Percentiles rank a stretch among this genome's conserved stretches.
Conservation (phyloP, 2,797 vertebrate species). For the Perodicticus potto region DNA sequence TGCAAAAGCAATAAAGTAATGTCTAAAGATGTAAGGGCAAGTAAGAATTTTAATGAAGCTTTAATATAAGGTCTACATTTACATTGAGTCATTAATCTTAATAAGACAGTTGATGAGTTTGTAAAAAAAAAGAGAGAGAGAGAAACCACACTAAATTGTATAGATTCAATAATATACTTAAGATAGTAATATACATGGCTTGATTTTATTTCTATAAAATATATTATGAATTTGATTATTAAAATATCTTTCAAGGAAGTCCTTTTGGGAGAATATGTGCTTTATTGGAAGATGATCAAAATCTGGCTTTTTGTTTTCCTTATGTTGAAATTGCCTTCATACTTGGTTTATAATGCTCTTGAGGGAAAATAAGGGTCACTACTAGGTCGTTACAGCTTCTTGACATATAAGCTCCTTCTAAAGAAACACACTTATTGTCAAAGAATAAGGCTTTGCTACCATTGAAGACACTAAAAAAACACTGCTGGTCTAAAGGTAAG, state of each 20-base stretch:
- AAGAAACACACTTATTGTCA: conserved; percentile 12
- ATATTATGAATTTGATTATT: not conserved
- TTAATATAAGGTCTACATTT: conserved; percentile 42
- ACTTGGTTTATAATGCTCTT: not conserved
- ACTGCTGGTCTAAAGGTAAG: not conserved
- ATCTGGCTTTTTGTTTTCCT: conserved; percentile 1
- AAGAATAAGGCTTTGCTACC: conserved; percentile 30
- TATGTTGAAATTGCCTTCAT: not conserved
- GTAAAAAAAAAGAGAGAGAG: not conserved
- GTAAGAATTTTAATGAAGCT: conserved; percentile 62
- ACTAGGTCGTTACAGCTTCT: not conserved
- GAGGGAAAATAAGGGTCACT: conserved; percentile 27
- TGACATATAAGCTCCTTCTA: conserved; percentile 41
- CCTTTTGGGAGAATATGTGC: not conserved
- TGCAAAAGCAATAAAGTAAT: conserved; percentile 40
- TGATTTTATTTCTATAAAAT: conserved; percentile 34
- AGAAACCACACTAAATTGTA: not conserved
- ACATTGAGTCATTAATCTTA: conserved; percentile 65
- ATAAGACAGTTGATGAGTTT: conserved; percentile 52
- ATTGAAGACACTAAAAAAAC: conserved; percentile 55
- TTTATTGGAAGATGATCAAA: conserved; percentile 35
- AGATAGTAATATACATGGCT: not conserved
- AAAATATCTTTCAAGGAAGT: not conserved
- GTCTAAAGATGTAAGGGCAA: conserved; percentile 52
- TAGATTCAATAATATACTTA: conserved; percentile 46